Base-by-base conservation (phyloP, 2,113 vertebrate species). In the Pholis gunnellus region DNA sequence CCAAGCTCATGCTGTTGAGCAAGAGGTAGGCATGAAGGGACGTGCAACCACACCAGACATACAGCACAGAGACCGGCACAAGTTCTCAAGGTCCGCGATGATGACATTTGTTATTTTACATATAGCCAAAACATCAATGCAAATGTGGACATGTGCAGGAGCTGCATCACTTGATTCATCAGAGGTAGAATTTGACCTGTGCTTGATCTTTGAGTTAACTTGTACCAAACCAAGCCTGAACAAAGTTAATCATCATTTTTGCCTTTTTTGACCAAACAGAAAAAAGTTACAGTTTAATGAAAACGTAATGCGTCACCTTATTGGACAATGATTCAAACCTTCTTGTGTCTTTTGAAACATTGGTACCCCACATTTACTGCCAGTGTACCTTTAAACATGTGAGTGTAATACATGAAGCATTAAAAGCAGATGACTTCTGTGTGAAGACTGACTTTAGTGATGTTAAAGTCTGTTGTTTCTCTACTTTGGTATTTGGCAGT, bases 1-100 rank as follows among this genome's bases (percentile, higher is more conserved):
- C 38, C 94, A 96, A 66, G 95, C 93, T 31, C 95, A 96, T 8
- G 91, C 92, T 38, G 91, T 96, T 9, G 95, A 95, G 65, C 94
- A 96, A 48, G 95, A 96, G 95, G 95, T 96, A 82, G 13, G 44
- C 9, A 11, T 1, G 40, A 69, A 29, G 5, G 14, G n/a, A n/a
- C 3, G 4, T 13, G 48, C 15, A 50, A 27, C n/a, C 40, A 40
- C 11, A 65, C 18, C 29, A 67, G 6, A 56, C 4, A 59, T 20
- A 40, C 14, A n/a, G 25, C 25, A 65, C 2, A 22, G 1, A 61
- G 34, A 64, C 9, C 11, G 11, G 31, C 31, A 17, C 34, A 54
- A 66, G 59, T 40, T 40, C n/a, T n/a, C 59, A 81, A 80, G 11
- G 64, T 36, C 65, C 27, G 7, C 3, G 25, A 48, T 31, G 52